Evolutionary conservation across 2,888 invertebrate species (phyloP).

Genomic region (Epiblema foenella): DNA sequence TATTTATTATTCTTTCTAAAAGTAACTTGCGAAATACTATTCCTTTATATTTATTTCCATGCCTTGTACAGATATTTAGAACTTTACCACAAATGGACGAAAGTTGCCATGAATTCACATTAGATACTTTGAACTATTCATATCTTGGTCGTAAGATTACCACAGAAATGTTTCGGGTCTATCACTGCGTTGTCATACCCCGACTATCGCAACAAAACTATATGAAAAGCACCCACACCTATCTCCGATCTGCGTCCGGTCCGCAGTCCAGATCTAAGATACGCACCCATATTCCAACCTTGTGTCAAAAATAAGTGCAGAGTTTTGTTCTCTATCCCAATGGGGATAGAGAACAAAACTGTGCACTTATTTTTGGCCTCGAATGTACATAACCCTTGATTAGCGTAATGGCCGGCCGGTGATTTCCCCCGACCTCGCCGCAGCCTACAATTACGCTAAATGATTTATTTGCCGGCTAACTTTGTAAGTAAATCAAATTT

Average conservation of each 20-base stretch:
- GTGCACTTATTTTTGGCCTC: not conserved
- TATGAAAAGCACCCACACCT: slow-evolving; percentile 16
- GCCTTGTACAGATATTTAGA: not conserved
- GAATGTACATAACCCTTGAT: slow-evolving; percentile 22
- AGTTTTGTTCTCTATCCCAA: no score
- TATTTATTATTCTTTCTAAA: no score
- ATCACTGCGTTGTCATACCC: slow-evolving; percentile 8
- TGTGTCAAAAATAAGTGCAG: no score
- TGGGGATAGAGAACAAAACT: not conserved
- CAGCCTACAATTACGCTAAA: slow-evolving; percentile 31
- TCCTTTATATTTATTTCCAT: not conserved
- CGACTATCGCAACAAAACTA: slow-evolving; percentile 15
- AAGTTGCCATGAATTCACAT: not conserved
- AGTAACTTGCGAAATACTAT: no score
- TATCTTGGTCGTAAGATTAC: not conserved
- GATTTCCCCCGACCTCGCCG: slow-evolving; percentile 1
- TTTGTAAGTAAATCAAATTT: slow-evolving; percentile 19
- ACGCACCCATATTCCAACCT: not conserved
- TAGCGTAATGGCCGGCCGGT: slow-evolving; percentile 34
- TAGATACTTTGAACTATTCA: not conserved
- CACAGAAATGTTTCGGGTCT: not conserved
- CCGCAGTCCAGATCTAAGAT: not conserved
- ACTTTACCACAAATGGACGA: not conserved
- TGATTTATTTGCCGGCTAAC: slow-evolving; percentile 31
- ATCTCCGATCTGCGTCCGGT: slow-evolving; percentile 7